These are phyloP conservation scores for pig (Sus scrofa) DNA, from an alignment of 2,113 vertebrate genomes.

Conservation along the genomic window DNA sequence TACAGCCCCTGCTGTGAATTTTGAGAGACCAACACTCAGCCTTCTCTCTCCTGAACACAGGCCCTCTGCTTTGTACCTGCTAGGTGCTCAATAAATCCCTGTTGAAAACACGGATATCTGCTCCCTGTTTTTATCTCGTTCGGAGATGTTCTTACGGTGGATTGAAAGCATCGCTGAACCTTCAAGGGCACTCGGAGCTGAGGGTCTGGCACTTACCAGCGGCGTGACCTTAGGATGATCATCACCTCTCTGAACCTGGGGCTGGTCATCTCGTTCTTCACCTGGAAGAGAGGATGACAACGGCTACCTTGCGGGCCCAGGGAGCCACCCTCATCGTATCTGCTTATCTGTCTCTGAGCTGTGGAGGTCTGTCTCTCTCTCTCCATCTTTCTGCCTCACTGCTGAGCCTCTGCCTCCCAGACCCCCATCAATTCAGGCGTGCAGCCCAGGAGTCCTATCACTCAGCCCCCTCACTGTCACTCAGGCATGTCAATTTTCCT, in stretches of 20 bases:
- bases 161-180: neutral
- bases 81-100: neutral
- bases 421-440: neutral
- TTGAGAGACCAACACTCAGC: neutral
- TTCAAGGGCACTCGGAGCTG: neutral
- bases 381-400: neutral
- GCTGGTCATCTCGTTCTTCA: neutral
- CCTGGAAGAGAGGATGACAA: neutral
- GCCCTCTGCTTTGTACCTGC: neutral
- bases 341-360: neutral
- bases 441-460: neutral
- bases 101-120: neutral
- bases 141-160: neutral
- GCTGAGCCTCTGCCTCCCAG: neutral
- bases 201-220: neutral
- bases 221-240: neutral
- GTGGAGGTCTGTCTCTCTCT: neutral
- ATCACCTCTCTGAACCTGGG: neutral
- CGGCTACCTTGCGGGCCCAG: rapidly evolving
- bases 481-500: neutral
- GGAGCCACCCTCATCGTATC: rapidly evolving
- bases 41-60: neutral
- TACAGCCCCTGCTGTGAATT: neutral
- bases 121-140: neutral
- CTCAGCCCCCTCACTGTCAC: neutral